Conservation (phyloP, 2,113 vertebrate genomes). For the Stigmatopora nigra region DNA sequence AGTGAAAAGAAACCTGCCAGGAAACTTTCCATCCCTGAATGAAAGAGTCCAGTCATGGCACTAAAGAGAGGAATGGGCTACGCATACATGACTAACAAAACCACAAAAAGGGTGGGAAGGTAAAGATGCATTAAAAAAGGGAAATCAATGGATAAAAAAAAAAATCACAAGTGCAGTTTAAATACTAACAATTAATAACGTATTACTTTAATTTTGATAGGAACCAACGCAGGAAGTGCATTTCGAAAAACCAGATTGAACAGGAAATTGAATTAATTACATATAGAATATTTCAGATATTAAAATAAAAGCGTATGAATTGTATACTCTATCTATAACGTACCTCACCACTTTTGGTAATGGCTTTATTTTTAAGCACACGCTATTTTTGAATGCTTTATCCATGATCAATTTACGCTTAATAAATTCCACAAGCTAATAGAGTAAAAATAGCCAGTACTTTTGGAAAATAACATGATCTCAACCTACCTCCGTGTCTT, state of each 20-base stretch:
- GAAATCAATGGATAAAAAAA: too few species aligned
- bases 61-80: constrained; percentile 54
- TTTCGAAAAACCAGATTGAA: background rate
- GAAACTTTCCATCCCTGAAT: constrained; percentile 68
- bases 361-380: background rate
- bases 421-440: constrained; percentile 14
- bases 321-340: background rate
- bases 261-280: background rate
- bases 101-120: background rate
- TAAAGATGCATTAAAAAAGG: background rate
- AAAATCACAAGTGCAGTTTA: too few species aligned
- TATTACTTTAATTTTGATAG: too few species aligned
- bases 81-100: background rate
- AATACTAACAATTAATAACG: too few species aligned
- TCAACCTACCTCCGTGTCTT: constrained; percentile 61
- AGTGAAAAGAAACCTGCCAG: constrained; percentile 46
- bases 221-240: background rate
- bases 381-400: background rate
- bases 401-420: constrained; percentile 15
- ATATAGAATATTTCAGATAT: background rate
- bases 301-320: background rate
- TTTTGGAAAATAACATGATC: background rate
- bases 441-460: background rate
- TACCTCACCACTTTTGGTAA: background rate
- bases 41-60: constrained; percentile 58